phyloP scores from a whole-genome alignment of 2,797 vertebrate species.

The Pseudochirops cupreus region DNA sequence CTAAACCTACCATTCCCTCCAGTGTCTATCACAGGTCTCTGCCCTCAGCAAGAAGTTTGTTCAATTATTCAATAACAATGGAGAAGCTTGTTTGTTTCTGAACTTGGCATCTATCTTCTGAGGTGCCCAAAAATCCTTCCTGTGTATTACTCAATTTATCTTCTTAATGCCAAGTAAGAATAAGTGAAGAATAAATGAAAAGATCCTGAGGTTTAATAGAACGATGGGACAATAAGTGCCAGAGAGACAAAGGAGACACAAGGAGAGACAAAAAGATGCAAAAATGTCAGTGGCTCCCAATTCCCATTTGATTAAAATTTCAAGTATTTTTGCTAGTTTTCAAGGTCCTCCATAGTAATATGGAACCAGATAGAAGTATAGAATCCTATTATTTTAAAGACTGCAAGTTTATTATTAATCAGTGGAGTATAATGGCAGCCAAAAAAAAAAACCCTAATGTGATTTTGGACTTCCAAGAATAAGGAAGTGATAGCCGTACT shows the following conservation, averaged over 20 bases:
- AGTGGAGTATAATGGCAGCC: background rate
- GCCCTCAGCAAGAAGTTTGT: background rate
- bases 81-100: conserved; percentile 1
- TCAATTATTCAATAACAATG: conserved; percentile 32
- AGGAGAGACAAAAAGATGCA: no score
- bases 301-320: no score
- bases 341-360: no score
- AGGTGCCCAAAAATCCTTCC: conserved; percentile 4
- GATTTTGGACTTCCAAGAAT: background rate
- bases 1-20: background rate
- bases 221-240: no score
- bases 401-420: no score
- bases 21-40: background rate
- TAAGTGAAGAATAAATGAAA: no score
- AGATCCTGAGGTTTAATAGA: no score
- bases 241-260: no score
- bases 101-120: conserved; percentile 5
- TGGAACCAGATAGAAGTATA: no score
- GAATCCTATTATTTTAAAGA: no score
- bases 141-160: conserved; percentile 37
- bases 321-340: no score
- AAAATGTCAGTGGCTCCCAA: no score
- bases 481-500: background rate
- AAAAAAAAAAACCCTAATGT: background rate
- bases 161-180: conserved; percentile 13